A percentile compares a stretch with the other conserved stretches of the same genome.
Conservation (phyloP, 2,888 invertebrate species). For the Drosophila pegasa region DNA sequence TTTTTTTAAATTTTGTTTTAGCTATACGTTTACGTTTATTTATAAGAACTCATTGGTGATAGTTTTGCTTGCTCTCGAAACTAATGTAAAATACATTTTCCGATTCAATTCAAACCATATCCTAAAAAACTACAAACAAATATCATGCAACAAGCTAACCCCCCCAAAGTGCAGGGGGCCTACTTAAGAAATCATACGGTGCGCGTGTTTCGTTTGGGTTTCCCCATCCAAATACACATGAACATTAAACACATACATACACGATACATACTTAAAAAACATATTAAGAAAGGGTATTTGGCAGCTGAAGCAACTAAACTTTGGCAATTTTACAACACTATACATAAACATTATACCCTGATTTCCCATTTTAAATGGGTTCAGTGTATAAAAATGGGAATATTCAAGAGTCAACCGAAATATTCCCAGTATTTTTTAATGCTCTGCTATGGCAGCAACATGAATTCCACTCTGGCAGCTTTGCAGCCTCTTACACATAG, state of each 20-base stretch:
- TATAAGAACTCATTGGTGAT: slow-evolving; percentile 70
- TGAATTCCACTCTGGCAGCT: background rate
- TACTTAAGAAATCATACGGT: slow-evolving; percentile 52
- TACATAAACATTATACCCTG: no score
- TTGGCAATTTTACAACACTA: no score
- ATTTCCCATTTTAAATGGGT: no score
- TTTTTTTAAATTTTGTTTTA: slow-evolving; percentile 19
- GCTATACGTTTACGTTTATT: slow-evolving; percentile 42
- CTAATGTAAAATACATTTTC: slow-evolving; percentile 53
- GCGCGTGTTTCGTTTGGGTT: slow-evolving; percentile 70
- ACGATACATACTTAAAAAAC: background rate
- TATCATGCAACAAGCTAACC: slow-evolving; percentile 38
- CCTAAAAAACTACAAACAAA: slow-evolving; percentile 30
- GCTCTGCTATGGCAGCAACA: background rate
- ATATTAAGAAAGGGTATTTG: background rate
- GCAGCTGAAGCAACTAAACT: background rate
- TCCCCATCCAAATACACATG: slow-evolving; percentile 25
- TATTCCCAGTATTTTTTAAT: background rate
- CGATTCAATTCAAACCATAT: slow-evolving; percentile 33
- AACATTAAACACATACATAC: slow-evolving; percentile 29
- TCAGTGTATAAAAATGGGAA: background rate
- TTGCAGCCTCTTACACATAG: background rate
- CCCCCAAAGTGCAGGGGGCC: slow-evolving; percentile 24
- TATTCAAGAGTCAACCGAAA: background rate
- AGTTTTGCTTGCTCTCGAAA: slow-evolving; percentile 73